Base-by-base conservation (phyloP, 2,888 invertebrate species). In the Zaprionus bogoriensis region DNA sequence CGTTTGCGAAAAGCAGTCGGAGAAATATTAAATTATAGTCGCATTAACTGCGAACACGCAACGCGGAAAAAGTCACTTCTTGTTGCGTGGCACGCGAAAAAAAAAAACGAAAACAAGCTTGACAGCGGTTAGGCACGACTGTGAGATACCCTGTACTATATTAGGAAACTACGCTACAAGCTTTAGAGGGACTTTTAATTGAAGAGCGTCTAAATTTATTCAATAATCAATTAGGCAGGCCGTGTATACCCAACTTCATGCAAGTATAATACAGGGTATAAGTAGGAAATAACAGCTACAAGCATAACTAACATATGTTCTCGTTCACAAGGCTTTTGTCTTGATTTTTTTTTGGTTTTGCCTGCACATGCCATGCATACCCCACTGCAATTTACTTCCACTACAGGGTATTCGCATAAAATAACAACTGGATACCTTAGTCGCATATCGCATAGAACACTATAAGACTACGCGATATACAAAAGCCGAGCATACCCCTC, bases 21-120 rank as follows among this genome's bases (percentile, higher is more conserved):
- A 60, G 57, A 74, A 74, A 80, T 83, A 80, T 80, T 83, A 80
- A 83, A 80, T 80, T 80, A 83, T 83, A 83, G 74, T 84, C 80
- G 62, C 80, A 80, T 80, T 80, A 84, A 76, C 76, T 78, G 69
- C 65, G 57, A 76, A 66, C 80, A 80, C 80, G 80, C 80, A 80
- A 80, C 70, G 66, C 81, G 75, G 73, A 69, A 36, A 17, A 77
- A 83, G 77, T 80, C 83, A 73, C 65, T 58, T 55, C n/a, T 58
- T 62, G 58, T 83, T 75, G 77, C 75, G 78, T 75, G 73, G 58
- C 75, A 79, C 79, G 77, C 70, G 70, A 73, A 25, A 44, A 47
- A 9, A n/a, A 19, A 12, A 39, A 42, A 41, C 7, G 23, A 23
- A 7, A 6, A 7, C 6, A n/a, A 7, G 17, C 0, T n/a, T 3